Percentiles rank a stretch among this genome's conserved stretches.
Conservation (phyloP, 1,140 invertebrate species). For the Danaus melanippus region DNA sequence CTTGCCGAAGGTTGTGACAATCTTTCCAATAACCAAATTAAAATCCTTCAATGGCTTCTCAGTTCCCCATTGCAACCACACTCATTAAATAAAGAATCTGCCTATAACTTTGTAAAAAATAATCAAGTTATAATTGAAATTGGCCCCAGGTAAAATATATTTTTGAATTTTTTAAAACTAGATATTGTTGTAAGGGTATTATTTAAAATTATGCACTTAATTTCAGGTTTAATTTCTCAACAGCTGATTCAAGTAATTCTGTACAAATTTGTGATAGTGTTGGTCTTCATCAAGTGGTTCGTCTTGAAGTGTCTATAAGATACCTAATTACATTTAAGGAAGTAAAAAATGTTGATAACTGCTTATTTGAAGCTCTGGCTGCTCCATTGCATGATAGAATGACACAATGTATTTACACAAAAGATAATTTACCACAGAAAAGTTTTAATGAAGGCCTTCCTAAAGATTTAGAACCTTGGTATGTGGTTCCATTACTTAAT, state of each 20-base stretch:
- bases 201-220: constrained; percentile 7
- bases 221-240: constrained; percentile 92
- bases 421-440: constrained; percentile 79
- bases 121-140: constrained; percentile 80
- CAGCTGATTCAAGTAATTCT: constrained; percentile 94
- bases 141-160: constrained; percentile 78
- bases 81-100: constrained; percentile 65
- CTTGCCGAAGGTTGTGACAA: constrained; percentile 64
- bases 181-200: neutral
- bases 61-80: constrained; percentile 75
- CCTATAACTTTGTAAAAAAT: constrained; percentile 46
- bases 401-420: constrained; percentile 80
- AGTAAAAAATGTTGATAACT: constrained; percentile 56
- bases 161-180: constrained; percentile 4
- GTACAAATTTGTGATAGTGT: constrained; percentile 93
- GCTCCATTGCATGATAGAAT: constrained; percentile 84
- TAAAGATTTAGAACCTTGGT: constrained; percentile 81
- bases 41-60: constrained; percentile 81
- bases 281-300: constrained; percentile 79
- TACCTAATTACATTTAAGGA: constrained; percentile 79
- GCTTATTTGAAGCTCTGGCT: constrained; percentile 71
- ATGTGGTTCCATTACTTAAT: constrained; percentile 85
- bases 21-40: constrained; percentile 71
- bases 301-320: constrained; percentile 87
- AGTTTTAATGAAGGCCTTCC: constrained; percentile 80